Evolutionary conservation across 2,113 vertebrate species (phyloP).

Genomic region (Tetrao urogallus): DNA sequence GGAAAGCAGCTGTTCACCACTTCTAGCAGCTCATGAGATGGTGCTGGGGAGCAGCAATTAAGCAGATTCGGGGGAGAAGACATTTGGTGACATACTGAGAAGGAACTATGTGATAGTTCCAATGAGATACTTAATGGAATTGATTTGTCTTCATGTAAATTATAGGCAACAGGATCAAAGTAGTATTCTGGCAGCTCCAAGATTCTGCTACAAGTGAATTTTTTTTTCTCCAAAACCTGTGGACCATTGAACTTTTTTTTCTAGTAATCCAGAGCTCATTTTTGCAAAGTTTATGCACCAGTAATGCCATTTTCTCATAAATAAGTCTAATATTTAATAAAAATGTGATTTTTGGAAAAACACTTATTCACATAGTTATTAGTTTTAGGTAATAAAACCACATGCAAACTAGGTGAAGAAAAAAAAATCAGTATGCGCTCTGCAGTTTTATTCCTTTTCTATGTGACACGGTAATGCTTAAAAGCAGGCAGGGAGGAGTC

Average conservation of each 20-base stretch:
- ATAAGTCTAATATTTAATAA: background rate
- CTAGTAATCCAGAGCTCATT: background rate
- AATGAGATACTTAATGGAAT: background rate
- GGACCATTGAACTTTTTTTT: background rate
- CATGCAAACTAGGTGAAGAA: background rate
- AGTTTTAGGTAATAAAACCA: background rate
- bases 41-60: background rate
- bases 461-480: background rate
- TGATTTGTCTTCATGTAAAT: background rate
- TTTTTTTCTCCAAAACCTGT: background rate
- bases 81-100: background rate
- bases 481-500: background rate
- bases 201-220: background rate
- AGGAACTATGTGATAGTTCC: background rate
- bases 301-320: background rate
- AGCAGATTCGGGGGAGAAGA: background rate
- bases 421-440: background rate
- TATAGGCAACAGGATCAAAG: background rate
- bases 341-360: background rate
- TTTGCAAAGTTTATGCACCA: background rate
- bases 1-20: constrained; percentile 30
- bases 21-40: background rate
- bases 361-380: background rate
- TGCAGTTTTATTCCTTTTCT: background rate
- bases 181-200: background rate